Conservation (phyloP, 2,113 vertebrate genomes). For the Progne subis region DNA sequence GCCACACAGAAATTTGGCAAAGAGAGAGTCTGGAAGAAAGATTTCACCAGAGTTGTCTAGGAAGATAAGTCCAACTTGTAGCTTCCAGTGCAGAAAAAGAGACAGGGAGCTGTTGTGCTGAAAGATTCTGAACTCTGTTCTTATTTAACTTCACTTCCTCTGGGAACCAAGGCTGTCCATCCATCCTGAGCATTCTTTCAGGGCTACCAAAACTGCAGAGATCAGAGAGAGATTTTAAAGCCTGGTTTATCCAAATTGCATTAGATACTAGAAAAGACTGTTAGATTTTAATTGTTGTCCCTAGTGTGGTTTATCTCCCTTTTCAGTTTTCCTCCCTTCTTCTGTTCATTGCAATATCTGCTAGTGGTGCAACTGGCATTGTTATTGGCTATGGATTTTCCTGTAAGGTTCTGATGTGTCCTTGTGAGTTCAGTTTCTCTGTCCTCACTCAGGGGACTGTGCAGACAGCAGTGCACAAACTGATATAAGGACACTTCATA, state of each 20-base stretch:
- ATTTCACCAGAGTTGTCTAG: not conserved
- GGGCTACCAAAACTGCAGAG: fast-evolving
- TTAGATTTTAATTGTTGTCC: not conserved
- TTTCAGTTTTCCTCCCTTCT: not conserved
- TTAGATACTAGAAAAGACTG: not conserved
- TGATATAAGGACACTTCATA: not conserved
- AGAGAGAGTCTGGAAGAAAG: not conserved
- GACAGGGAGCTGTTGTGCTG: not conserved
- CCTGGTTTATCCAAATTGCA: not conserved
- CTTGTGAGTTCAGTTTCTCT: not conserved
- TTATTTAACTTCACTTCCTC: not conserved
- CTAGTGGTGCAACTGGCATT: not conserved
- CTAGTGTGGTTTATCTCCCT: not conserved
- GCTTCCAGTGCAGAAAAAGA: not conserved
- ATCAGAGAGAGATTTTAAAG: not conserved
- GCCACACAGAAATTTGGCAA: not conserved
- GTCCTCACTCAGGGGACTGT: not conserved
- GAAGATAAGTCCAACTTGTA: not conserved
- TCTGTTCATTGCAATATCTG: not conserved
- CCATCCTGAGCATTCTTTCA: not conserved
- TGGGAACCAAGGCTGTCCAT: not conserved
- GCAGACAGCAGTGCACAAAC: not conserved
- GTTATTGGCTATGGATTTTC: not conserved
- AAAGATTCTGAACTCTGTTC: not conserved
- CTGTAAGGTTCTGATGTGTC: not conserved